Conservation (phyloP, 2,113 vertebrate genomes). For the Leptobrachium leishanense region DNA sequence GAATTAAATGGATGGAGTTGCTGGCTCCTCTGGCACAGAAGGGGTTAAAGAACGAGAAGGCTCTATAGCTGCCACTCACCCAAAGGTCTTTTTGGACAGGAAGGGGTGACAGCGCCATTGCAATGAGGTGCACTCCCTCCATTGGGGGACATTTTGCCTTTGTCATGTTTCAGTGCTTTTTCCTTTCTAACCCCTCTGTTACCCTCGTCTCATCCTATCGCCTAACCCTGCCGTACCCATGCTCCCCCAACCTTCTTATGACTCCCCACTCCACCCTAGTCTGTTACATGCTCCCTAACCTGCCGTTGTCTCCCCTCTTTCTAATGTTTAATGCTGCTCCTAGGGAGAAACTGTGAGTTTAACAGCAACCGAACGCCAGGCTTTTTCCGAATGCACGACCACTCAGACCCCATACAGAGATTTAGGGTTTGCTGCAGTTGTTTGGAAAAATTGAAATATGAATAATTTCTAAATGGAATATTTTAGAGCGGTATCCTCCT, state of each 20-base stretch:
- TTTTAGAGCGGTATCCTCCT: no score
- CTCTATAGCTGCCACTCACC: background rate
- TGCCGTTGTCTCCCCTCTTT: constrained; percentile 81
- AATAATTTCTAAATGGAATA: no score
- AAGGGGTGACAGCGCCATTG: constrained; percentile 2
- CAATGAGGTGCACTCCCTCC: background rate
- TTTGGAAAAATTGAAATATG: constrained; percentile 27
- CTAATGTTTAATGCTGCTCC: constrained; percentile 73
- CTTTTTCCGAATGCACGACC: constrained; percentile 50
- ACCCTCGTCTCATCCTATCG: background rate
- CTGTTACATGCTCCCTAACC: constrained; percentile 73
- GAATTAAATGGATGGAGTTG: background rate
- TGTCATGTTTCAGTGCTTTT: constrained; percentile 29
- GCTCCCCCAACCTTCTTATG: background rate
- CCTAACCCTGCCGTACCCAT: background rate
- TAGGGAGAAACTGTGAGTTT: constrained; percentile 94
- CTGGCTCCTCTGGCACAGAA: background rate
- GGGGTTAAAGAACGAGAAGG: background rate
- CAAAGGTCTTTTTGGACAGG: background rate
- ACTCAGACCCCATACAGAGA: constrained; percentile 45
- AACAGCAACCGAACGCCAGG: constrained; percentile 39
- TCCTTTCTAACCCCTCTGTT: constrained; percentile 1
- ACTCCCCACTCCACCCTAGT: constrained; percentile 25
- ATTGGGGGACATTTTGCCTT: background rate
- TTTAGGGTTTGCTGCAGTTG: constrained; percentile 74